These are phyloP conservation scores for Isaurus tuberculatus DNA, from an alignment of 92 coral and sea anemone species.

Conservation along the genomic window DNA sequence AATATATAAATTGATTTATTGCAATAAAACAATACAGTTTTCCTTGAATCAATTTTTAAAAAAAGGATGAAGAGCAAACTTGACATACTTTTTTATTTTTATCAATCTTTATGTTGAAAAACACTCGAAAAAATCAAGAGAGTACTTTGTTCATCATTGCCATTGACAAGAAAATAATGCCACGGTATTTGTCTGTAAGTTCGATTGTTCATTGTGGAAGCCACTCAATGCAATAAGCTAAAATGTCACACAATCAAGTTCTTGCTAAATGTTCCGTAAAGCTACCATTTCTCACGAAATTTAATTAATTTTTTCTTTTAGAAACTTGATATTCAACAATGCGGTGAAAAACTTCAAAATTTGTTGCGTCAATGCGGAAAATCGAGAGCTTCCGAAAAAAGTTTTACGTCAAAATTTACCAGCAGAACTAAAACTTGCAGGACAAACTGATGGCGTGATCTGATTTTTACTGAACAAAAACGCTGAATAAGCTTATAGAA, in stretches of 20 bases:
- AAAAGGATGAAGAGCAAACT: neutral
- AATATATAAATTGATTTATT: no score
- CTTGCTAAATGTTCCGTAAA: neutral
- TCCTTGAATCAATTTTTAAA: neutral
- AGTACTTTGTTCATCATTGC: neutral
- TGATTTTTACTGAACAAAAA: neutral
- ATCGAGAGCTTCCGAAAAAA: slow-evolving; percentile 9
- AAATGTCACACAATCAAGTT: neutral
- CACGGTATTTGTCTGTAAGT: no score
- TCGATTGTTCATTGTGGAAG: no score
- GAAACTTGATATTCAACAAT: slow-evolving; percentile 16
- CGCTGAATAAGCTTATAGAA: neutral
- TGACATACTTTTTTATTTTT: no score
- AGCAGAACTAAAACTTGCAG: neutral
- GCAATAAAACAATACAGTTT: neutral
- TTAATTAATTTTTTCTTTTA: neutral
- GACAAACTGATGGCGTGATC: neutral
- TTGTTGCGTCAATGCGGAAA: slow-evolving; percentile 25
- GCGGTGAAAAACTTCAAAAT: neutral
- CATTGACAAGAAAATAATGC: neutral
- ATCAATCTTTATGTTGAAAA: neutral
- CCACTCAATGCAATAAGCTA: no score
- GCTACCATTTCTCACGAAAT: neutral
- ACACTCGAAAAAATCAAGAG: neutral
- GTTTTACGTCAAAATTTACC: slow-evolving; percentile 19